phyloP scores from a whole-genome alignment of 2,888 invertebrate species.

The Exocentrus adspersus region DNA sequence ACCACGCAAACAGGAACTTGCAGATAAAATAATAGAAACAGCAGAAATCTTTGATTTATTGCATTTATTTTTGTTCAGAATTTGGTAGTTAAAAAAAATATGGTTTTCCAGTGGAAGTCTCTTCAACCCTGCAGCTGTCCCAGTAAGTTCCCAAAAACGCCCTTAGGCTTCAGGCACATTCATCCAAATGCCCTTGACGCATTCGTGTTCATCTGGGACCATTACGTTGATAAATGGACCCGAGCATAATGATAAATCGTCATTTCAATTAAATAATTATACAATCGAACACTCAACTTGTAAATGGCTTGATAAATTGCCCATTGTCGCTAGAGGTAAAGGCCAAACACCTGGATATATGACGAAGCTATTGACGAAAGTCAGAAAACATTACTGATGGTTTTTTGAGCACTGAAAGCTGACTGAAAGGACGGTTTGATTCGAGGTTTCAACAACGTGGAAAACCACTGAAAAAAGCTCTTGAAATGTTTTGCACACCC shows the following conservation, averaged over 20 bases:
- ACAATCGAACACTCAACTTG: slow-evolving; percentile 32
- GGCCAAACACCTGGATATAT: neutral
- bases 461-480: no score
- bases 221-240: slow-evolving; percentile 41
- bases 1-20: no score
- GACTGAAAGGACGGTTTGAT: no score
- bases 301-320: slow-evolving; percentile 36
- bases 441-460: no score
- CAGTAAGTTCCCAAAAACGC: neutral
- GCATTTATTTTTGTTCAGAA: no score
- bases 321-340: neutral
- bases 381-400: neutral
- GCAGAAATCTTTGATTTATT: no score
- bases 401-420: no score
- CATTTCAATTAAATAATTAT: slow-evolving; percentile 32
- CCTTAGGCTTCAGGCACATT: slow-evolving; percentile 29
- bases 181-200: slow-evolving; percentile 18
- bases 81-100: no score
- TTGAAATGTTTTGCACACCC: no score
- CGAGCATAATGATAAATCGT: slow-evolving; percentile 36
- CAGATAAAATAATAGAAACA: no score
- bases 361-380: neutral
- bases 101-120: no score
- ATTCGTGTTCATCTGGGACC: slow-evolving; percentile 33
- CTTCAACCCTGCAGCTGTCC: neutral